phyloP scores from a whole-genome alignment of 2,888 invertebrate genomes.

The Ophonus ardosiacus region DNA sequence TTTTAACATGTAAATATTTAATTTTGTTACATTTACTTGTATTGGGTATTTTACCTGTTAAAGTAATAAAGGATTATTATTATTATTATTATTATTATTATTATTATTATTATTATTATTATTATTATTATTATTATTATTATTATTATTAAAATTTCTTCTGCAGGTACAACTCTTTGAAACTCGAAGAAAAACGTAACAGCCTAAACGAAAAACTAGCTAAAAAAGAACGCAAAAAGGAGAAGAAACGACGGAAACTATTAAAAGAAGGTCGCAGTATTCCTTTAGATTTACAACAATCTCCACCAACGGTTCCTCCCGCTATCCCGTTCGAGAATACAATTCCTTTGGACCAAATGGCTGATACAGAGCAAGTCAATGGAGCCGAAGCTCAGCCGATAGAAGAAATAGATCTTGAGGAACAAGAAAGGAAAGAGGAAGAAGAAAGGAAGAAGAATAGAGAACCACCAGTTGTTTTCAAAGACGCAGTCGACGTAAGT shows the following conservation, averaged over 20 bases:
- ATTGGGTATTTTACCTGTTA: too few species aligned
- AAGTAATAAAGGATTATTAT: too few species aligned
- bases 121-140: too few species aligned
- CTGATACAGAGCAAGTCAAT: conserved; percentile 73
- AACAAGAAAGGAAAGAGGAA: conserved; percentile 81
- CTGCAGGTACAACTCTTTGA: conserved; percentile 79
- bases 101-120: too few species aligned
- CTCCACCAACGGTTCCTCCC: conserved; percentile 11
- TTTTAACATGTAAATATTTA: too few species aligned
- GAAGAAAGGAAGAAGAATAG: conserved; percentile 85
- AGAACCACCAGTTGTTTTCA: conserved; percentile 89
- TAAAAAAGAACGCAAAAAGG: conserved; percentile 84
- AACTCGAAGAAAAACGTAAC: conserved; percentile 83
- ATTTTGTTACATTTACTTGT: too few species aligned
- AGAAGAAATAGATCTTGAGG: conserved; percentile 78
- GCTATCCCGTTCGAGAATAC: neutral
- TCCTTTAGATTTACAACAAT: conserved; percentile 70
- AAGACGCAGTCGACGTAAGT: conserved; percentile 84
- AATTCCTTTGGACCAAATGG: conserved; percentile 69
- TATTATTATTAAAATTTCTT: neutral
- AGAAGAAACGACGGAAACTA: conserved; percentile 82
- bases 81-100: too few species aligned
- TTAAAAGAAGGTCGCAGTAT: conserved; percentile 74
- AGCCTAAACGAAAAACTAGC: conserved; percentile 85
- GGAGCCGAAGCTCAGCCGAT: conserved; percentile 75